phyloP scores from a whole-genome alignment of 2,888 invertebrate genomes.

The Drosophila melanosoma region DNA sequence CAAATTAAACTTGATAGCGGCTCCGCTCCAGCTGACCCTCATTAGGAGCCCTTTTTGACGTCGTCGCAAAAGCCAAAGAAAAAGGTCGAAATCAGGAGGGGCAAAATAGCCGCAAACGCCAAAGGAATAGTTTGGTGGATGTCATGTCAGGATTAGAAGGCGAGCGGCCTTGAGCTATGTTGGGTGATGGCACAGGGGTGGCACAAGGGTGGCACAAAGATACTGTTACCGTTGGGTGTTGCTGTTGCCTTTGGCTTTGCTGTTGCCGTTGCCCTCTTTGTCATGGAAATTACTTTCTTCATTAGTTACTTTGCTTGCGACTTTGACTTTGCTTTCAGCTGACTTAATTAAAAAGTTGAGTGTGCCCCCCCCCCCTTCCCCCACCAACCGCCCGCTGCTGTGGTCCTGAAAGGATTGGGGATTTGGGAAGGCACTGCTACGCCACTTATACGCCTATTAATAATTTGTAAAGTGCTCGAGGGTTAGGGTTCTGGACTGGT shows the following conservation, averaged over 20 bases:
- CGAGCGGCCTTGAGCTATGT: constrained; percentile 49
- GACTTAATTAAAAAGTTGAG: constrained; percentile 82
- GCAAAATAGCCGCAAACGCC: constrained; percentile 36
- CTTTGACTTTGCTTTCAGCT: constrained; percentile 53
- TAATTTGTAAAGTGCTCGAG: constrained; percentile 29
- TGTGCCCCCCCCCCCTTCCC: not conserved
- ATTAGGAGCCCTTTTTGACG: constrained; percentile 61
- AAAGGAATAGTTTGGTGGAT: constrained; percentile 25
- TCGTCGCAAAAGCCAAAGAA: constrained; percentile 44
- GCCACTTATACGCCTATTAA: constrained; percentile 46
- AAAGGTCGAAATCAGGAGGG: constrained; percentile 59
- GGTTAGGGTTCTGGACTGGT: constrained; percentile 8
- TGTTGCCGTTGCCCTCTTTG: constrained; percentile 68
- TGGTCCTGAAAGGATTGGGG: constrained; percentile 38
- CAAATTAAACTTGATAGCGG: constrained; percentile 69
- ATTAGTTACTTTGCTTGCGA: constrained; percentile 75
- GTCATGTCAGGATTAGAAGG: constrained; percentile 44
- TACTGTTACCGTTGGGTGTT: constrained; percentile 20
- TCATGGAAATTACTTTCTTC: constrained; percentile 83
- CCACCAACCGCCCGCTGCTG: constrained; percentile 11
- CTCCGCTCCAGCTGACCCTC: constrained; percentile 62
- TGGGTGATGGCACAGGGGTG: not conserved
- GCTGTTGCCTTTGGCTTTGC: constrained; percentile 35
- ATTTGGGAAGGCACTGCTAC: not conserved
- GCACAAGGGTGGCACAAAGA: constrained; percentile 6